Conservation (phyloP, 2,113 vertebrate genomes). For the Rana temporaria region DNA sequence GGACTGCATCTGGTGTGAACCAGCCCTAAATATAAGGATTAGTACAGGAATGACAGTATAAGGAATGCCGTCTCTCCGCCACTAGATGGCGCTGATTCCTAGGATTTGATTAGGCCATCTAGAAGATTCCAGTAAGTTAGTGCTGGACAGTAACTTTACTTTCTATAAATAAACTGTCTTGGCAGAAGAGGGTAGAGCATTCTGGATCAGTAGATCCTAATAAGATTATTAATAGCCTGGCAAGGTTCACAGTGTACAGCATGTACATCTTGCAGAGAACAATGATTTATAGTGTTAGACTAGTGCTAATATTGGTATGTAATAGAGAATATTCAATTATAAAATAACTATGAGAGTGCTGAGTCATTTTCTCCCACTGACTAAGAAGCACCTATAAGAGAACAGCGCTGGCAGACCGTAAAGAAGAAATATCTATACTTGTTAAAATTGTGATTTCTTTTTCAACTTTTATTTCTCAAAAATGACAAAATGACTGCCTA, state of each 20-base stretch:
- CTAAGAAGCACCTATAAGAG: too few relatives aligned
- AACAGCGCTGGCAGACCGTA: too few relatives aligned
- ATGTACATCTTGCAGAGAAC: background rate
- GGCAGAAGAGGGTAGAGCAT: slow-evolving; percentile 24
- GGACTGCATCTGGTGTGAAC: too few relatives aligned
- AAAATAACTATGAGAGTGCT: too few relatives aligned
- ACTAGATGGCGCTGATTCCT: slow-evolving; percentile 23
- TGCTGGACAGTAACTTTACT: background rate
- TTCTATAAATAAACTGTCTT: slow-evolving; percentile 47
- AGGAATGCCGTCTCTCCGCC: background rate
- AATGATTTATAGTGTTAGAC: background rate
- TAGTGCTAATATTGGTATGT: background rate
- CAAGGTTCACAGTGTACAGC: slow-evolving; percentile 17
- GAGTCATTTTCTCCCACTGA: too few relatives aligned
- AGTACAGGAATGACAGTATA: too few relatives aligned
- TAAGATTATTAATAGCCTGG: slow-evolving; percentile 45
- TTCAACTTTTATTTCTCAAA: too few relatives aligned
- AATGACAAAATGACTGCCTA: too few relatives aligned
- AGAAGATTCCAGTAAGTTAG: slow-evolving; percentile 33
- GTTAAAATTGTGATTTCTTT: too few relatives aligned
- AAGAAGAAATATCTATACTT: too few relatives aligned
- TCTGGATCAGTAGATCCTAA: background rate
- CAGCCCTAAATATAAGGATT: too few relatives aligned
- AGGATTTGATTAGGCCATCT: background rate
- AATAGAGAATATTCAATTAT: background rate